Percentiles rank a stretch among this genome's conserved stretches.
Evolutionary conservation across 2,113 vertebrate species (phyloP).

Genomic region (Saguinus imperator): DNA sequence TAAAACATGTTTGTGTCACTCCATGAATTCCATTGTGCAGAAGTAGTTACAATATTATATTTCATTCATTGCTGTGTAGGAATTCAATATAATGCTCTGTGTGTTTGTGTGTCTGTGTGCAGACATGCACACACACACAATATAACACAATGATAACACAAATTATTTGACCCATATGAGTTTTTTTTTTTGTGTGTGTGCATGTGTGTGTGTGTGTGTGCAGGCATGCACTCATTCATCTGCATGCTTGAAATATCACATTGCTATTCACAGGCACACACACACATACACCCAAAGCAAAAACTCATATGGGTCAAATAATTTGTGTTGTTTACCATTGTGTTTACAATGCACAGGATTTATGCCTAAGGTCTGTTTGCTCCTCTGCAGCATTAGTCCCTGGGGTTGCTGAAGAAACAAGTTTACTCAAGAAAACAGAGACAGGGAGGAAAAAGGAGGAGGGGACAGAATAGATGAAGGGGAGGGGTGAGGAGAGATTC

Average conservation of each 20-base stretch:
- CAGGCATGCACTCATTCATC: neutral
- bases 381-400: neutral
- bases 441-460: neutral
- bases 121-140: too few relatives aligned
- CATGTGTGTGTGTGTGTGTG: fast-evolving
- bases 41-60: fast-evolving
- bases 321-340: neutral
- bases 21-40: neutral
- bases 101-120: fast-evolving
- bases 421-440: neutral
- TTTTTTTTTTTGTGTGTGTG: neutral
- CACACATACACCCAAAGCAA: fast-evolving
- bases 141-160: too few relatives aligned
- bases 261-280: neutral
- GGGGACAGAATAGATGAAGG: fast-evolving
- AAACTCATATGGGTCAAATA: neutral
- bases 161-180: too few relatives aligned
- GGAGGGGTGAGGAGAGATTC: fast-evolving
- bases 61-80: fast-evolving
- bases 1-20: fast-evolving
- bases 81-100: fast-evolving
- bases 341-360: neutral
- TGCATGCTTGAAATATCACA: neutral
- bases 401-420: neutral
- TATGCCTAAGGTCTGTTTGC: neutral